Conservation (phyloP, 2,888 invertebrate species). For the Melitaea athalia region DNA sequence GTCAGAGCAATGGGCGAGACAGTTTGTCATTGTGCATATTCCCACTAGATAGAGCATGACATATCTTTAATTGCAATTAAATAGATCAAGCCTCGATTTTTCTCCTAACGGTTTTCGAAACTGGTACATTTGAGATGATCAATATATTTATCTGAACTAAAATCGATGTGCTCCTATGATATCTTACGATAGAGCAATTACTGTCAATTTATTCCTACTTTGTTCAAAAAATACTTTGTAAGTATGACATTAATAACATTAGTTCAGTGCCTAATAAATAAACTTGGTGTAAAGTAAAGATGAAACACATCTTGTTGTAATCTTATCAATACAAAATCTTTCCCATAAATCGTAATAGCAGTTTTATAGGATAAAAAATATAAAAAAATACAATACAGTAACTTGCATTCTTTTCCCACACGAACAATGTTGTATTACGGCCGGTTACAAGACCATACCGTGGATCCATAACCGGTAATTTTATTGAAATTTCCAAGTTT, state of each 20-base stretch:
- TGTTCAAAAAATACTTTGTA: not conserved
- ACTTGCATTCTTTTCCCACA: conserved; percentile 34
- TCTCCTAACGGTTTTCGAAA: not conserved
- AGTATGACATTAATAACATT: not conserved
- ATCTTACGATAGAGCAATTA: no score
- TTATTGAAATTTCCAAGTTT: conserved; percentile 69
- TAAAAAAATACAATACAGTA: conserved; percentile 34
- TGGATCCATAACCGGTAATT: conserved; percentile 60
- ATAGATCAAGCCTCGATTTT: not conserved
- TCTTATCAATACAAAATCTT: conserved; percentile 7
- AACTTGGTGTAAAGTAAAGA: conserved; percentile 2
- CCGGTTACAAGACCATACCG: conserved; percentile 35
- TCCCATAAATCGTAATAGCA: conserved; percentile 5
- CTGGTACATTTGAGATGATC: no score
- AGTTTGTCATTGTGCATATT: conserved; percentile 58
- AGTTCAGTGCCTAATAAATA: not conserved
- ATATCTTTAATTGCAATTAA: conserved; percentile 6
- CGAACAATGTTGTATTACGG: conserved; percentile 33
- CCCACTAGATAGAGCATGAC: not conserved
- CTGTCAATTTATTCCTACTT: not conserved
- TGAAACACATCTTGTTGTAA: not conserved
- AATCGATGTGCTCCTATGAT: no score
- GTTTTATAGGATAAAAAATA: conserved; percentile 11
- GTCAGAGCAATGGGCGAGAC: conserved; percentile 52
- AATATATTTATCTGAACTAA: no score